Conservation (phyloP, 1,140 invertebrate species). For the Melitaea cinxia region DNA sequence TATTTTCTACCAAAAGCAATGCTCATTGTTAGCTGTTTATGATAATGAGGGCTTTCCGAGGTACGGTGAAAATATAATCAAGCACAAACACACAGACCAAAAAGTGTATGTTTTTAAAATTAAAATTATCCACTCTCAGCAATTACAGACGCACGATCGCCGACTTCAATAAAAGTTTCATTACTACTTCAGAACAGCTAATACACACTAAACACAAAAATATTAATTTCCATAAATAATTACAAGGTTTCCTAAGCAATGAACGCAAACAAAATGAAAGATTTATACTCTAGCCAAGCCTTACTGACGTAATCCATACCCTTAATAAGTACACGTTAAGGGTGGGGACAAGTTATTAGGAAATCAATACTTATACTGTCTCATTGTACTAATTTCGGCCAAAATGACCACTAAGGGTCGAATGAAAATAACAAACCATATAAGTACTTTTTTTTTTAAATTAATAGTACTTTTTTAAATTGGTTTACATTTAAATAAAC, state of each 20-base stretch:
- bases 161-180: no score
- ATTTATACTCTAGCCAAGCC: slow-evolving; percentile 6
- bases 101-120: no score
- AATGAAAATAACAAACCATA: neutral
- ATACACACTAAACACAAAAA: neutral
- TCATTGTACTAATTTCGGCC: neutral
- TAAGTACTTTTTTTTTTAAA: no score
- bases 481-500: neutral
- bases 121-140: no score
- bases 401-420: neutral
- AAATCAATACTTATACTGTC: slow-evolving; percentile 3
- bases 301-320: slow-evolving; percentile 2
- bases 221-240: neutral
- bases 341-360: slow-evolving; percentile 5
- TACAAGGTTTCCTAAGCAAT: neutral
- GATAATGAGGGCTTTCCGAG: no score
- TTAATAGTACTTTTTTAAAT: neutral
- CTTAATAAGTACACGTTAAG: slow-evolving; percentile 3
- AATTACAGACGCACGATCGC: no score
- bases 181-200: no score
- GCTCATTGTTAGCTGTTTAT: no score
- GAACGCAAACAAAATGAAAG: neutral
- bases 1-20: no score
- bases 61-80: no score
- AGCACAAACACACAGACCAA: no score